Base-by-base conservation (phyloP, 2,888 invertebrate species). In the Petrolisthes manimaculis region DNA sequence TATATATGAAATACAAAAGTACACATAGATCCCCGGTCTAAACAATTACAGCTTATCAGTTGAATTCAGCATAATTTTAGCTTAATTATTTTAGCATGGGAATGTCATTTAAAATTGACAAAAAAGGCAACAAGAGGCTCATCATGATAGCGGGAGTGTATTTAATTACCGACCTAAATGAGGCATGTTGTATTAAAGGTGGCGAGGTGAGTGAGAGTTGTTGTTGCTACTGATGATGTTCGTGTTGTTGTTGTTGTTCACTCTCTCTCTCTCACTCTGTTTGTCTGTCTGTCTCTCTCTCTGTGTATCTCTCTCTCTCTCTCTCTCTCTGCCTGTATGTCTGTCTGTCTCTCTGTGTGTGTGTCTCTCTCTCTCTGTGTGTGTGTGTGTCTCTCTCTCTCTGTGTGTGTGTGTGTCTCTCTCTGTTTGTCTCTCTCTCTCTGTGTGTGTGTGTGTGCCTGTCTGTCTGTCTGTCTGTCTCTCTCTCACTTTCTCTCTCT, bases 251-350 rank as follows among this genome's bases (percentile, higher is more conserved):
- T 75, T 14, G n/a, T 14, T 75, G 9, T 75, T 75, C n/a, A 14
- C 75, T 14, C 6, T 4, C 18, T 21, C 55, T 6, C 55, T n/a
- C 18, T 18, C n/a, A n/a, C n/a, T n/a, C n/a, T n/a, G n/a, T n/a
- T n/a, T n/a, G n/a, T 61, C 82, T 82, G 24, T 67, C 83, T 83
- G 69, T 83, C 83, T 83, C 83, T 83, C 83, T 74, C 54, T 83
- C 83, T 74, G 54, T 74, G 54, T 71, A 54, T 74, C 83, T 74
- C 74, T 74, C 83, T 74, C 71, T 54, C 74, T 74, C 74, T 74
- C 71, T 83, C 71, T 75, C 71, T 83, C 78, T 78, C 67, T 67
- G 67, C 55, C 84, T 37, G n/a, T 51, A n/a, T 51, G 1, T 53
- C 24, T 54, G n/a, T 37, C 71, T 8, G 18, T 24, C 21, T 4